Conservation (phyloP, 2,797 vertebrate species). For the Catostomus latipinnis region DNA sequence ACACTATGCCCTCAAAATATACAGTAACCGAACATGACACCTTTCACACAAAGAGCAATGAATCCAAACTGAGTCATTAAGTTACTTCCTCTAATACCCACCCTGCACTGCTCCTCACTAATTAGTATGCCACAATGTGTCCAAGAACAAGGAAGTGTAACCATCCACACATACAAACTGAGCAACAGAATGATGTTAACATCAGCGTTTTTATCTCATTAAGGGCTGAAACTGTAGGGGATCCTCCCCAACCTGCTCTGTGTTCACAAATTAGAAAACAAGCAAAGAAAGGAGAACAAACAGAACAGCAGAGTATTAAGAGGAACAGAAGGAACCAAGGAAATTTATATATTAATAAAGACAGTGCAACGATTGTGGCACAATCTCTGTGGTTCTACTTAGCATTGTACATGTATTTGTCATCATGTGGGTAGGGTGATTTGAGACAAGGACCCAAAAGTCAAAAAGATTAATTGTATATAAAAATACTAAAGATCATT, state of each 20-base stretch:
- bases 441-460: too few relatives aligned
- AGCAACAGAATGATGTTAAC: conserved; percentile 31
- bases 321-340: conserved; percentile 36
- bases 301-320: conserved; percentile 57
- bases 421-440: too few relatives aligned
- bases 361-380: conserved; percentile 12
- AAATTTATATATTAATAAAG: conserved; percentile 42
- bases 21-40: background rate
- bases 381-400: conserved; percentile 21
- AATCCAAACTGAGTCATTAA: conserved; percentile 19
- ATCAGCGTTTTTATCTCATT: conserved; percentile 55
- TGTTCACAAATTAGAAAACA: conserved; percentile 71
- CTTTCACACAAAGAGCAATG: background rate
- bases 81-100: conserved; percentile 42
- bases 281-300: conserved; percentile 69
- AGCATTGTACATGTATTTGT: background rate
- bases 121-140: conserved; percentile 35
- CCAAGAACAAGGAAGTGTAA: conserved; percentile 45
- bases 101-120: background rate
- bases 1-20: background rate
- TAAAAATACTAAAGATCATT: too few relatives aligned
- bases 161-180: background rate
- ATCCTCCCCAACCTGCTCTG: conserved; percentile 64
- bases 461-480: background rate
- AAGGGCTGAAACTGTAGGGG: conserved; percentile 62